Evolutionary conservation across 2,113 vertebrate genomes (phyloP), one percentile per base, ranked within the genome.

Genomic region (Hippocampus zosterae): DNA sequence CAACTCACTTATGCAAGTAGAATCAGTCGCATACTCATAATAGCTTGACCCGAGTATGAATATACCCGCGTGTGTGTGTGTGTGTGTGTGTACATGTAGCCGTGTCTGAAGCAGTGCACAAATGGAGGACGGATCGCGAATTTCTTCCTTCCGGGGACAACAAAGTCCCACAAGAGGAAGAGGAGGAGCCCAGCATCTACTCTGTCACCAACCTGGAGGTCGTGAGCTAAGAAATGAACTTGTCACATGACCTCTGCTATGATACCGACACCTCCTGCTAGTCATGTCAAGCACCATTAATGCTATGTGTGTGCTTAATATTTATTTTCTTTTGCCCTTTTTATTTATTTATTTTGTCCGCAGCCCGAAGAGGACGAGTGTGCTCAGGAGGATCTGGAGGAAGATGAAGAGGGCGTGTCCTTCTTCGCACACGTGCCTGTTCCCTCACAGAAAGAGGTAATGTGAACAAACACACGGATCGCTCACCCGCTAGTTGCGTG

Each of bases 391-490:
- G 93, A 93, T 71, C 84, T 75, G 67, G 94, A 93, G 56, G 93
- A 91, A 42, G 95, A 96, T 60, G 95, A 97, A 0, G 93, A 92
- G 3, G 92, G 92, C 53, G 94, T 95, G 72, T 88, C 93, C 61
- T 99, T 98, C 75, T 95, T 98, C 11, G 93, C 97, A 15, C 97
- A 99, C 1, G 95, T 98, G 1, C 96, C 96, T 0, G 97, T 99
- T 48, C 97, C 97, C 0, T 94, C 97, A 0, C 97, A 99, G 70
- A 95, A 93, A 77, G 96, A 99, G 96, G 97, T 98, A 7, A 60
- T 7, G 23, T 12, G 9, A 2, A 12, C 86, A 89, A 86, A 16
- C 42, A 9, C 16, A 1, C 29, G 11, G 19, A 55, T 11, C 5
- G 12, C 63, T 11, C 5, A 65, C n/a, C 2, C 9, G 4, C 4